Evolutionary conservation across 2,113 vertebrate genomes (phyloP).

Genomic region (Mesoclemmys tuberculata): DNA sequence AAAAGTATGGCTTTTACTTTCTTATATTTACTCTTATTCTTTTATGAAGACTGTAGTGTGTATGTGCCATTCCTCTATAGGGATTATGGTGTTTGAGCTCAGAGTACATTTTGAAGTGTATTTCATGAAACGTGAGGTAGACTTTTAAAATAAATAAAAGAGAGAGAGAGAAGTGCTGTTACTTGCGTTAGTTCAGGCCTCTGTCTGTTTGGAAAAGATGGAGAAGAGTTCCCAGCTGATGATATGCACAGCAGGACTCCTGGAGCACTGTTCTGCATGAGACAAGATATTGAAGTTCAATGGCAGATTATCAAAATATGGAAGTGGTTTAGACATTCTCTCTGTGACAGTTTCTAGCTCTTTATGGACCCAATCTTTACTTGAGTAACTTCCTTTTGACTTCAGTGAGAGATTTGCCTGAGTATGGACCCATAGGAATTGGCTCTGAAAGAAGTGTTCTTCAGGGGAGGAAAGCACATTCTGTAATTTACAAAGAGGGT

Average conservation of each 20-base stretch:
- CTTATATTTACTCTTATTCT: constrained; percentile 15
- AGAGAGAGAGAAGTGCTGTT: neutral
- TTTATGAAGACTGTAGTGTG: neutral
- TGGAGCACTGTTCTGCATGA: neutral
- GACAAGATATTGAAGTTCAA: constrained; percentile 1
- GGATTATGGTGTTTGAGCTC: constrained; percentile 57
- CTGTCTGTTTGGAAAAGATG: neutral
- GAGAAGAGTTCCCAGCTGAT: neutral
- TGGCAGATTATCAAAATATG: constrained; percentile 14
- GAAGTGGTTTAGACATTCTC: neutral
- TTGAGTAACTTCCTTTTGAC: constrained; percentile 41
- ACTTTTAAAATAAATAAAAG: constrained; percentile 6
- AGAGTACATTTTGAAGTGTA: constrained; percentile 13
- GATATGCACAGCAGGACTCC: neutral
- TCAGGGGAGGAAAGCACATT: neutral
- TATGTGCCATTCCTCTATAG: constrained; percentile 34
- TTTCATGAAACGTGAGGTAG: neutral
- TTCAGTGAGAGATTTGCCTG: constrained; percentile 20
- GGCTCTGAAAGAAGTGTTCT: neutral
- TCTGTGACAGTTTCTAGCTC: neutral
- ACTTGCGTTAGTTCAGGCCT: neutral
- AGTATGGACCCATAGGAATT: neutral
- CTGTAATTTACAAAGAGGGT: neutral
- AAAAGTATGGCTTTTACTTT: neutral
- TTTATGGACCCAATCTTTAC: neutral